Evolutionary conservation across 2,888 invertebrate species (phyloP), one percentile per base, ranked within the genome.

Genomic region (Tipula confusa): DNA sequence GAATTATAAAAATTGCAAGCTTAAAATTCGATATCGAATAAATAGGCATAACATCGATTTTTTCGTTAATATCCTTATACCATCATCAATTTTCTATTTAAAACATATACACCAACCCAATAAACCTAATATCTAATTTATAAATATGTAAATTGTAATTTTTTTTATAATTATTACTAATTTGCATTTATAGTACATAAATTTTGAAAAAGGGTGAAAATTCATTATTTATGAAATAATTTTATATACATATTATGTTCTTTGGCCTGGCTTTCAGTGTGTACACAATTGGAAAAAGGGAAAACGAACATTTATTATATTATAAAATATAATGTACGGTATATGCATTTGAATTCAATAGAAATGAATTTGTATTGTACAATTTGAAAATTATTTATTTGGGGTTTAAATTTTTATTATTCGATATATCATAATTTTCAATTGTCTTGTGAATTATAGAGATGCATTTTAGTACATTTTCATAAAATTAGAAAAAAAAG

Each of bases 141-240:
- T 64, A 64, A 64, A 64, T 64, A 64, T 64, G 64, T 64, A 64
- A 64, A 64, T 64, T 64, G 64, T 9, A 64, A 64, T 0, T 3
- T 24, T n/a, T 64, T 64, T 64, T 64, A 64, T 64, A 64, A 64
- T 64, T 64, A 64, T 64, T 64, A 64, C 64, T 64, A 64, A 64
- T 64, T 64, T 64, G 64, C 64, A 64, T 64, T 64, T 64, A 64
- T 64, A 64, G 64, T 64, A 64, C 64, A 64, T 64, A 64, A 64
- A 64, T 64, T 64, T 1, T 64, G 18, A 48, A 64, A 64, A 64
- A 64, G 64, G 64, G 64, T 64, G 24, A 64, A 64, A 64, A 64
- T 64, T 18, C 64, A 64, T 64, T 64, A 64, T 64, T 64, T 64
- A 64, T 18, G 24, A 24, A 64, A 64, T 24, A 64, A 64, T 64